Base-by-base conservation (phyloP, 1,140 invertebrate species). In the Phortica variegata region DNA sequence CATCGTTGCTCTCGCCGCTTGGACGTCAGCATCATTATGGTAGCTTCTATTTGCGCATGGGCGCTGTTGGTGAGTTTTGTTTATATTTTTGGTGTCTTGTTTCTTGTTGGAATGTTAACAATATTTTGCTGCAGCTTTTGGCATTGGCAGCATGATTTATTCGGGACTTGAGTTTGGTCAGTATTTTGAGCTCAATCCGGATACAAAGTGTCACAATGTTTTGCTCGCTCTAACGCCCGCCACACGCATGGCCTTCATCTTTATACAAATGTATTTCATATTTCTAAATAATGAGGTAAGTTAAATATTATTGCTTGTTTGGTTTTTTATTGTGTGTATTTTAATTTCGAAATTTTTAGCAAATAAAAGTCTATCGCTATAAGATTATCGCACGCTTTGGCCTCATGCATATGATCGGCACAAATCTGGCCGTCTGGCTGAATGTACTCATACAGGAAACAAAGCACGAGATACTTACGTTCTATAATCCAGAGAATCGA, bases 251-350 rank as follows among this genome's bases (percentile, higher is more conserved):
- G 85, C 89, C 40, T 94, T 96, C 78, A 95, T 93, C 56, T 93
- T 96, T 71, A 89, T 94, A 58, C 93, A 96, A 77, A 93, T 95
- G 85, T 95, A 95, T 77, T 96, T 95, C 78, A 94, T 97, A 75
- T 96, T 97, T 79, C 82, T 95, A 13, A 95, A 95, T 76, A 91
- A 93, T 66, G 90, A 92, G 82, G 87, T 89, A 62, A 76, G 76
- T 16, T 15, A n/a, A 19, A 13, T 44, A 18, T 33, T n/a, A n/a
- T n/a, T n/a, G n/a, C n/a, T n/a, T n/a, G n/a, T n/a, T n/a, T 32
- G 5, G 15, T 41, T 37, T 32, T 37, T 23, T 39, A n/a, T 13
- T 33, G 43, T 18, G 16, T 31, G 12, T 21, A 6, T n/a, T n/a
- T n/a, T n/a, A n/a, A n/a, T n/a, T n/a, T n/a, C 23, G 23, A 26